phyloP scores from a whole-genome alignment of 2,888 invertebrate species.

The Pocota personata region DNA sequence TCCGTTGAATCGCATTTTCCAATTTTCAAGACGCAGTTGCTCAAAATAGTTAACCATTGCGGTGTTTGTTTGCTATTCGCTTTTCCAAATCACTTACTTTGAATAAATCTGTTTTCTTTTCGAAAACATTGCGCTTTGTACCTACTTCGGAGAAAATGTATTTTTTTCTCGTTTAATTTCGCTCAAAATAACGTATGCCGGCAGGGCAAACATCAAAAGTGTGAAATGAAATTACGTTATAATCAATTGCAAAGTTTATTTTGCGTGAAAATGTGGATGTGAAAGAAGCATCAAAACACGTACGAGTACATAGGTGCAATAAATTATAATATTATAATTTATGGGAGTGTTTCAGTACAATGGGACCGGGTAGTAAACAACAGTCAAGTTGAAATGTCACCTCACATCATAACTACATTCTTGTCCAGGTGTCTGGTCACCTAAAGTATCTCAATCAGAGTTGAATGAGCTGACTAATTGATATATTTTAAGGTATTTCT shows the following conservation, averaged over 20 bases:
- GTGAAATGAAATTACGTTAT: background rate
- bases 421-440: background rate
- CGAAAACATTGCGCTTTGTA: background rate
- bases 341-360: slow-evolving; percentile 6
- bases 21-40: slow-evolving; percentile 7
- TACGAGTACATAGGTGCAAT: no score
- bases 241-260: slow-evolving; percentile 3
- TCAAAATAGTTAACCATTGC: background rate
- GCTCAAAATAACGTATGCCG: background rate
- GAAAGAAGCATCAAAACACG: background rate
- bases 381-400: slow-evolving; percentile 7
- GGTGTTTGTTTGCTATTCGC: slow-evolving; percentile 22
- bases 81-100: background rate
- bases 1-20: background rate
- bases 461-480: slow-evolving; percentile 29
- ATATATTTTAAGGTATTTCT: background rate
- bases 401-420: background rate
- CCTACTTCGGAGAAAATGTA: background rate
- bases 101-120: background rate
- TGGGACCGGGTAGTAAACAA: background rate
- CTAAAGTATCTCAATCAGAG: background rate
- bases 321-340: slow-evolving; percentile 37
- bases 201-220: background rate
- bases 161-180: slow-evolving; percentile 14
- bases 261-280: background rate